A percentile compares a stretch with the other conserved stretches of the same genome.
phyloP scores from a whole-genome alignment of 2,113 vertebrate species.

The Pongo abelii region DNA sequence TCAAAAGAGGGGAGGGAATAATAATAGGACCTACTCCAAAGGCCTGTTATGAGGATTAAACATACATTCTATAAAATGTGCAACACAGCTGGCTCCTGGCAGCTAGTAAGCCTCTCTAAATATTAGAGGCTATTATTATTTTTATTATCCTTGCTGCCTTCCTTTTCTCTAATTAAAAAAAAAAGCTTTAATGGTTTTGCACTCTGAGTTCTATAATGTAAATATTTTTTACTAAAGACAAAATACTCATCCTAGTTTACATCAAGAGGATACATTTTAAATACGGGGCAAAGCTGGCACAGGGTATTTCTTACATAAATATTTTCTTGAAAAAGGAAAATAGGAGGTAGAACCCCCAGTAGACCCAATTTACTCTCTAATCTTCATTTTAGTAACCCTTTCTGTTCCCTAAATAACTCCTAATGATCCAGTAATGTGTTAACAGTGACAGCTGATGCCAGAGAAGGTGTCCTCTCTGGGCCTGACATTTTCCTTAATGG shows the following conservation, averaged over 20 bases:
- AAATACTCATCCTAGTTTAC: slow-evolving; percentile 33
- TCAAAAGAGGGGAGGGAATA: not conserved
- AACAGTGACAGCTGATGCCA: slow-evolving; percentile 20
- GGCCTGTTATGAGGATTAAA: not conserved
- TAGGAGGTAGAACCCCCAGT: not conserved
- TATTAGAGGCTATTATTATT: not conserved
- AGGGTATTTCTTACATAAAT: slow-evolving; percentile 38
- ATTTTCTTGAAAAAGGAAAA: slow-evolving; percentile 57
- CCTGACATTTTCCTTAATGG: slow-evolving; percentile 54
- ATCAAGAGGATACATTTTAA: slow-evolving; percentile 24
- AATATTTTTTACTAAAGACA: slow-evolving; percentile 25
- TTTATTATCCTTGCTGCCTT: slow-evolving; percentile 19
- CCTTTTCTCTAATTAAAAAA: slow-evolving; percentile 41
- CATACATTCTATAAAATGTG: not conserved
- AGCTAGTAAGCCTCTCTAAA: slow-evolving; percentile 37
- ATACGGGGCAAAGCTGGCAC: not conserved
- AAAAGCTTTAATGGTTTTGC: not conserved
- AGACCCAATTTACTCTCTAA: slow-evolving; percentile 13
- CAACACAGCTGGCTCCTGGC: slow-evolving; percentile 19
- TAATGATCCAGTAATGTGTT: not conserved
- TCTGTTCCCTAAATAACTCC: slow-evolving; percentile 18
- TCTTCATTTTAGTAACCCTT: slow-evolving; percentile 45
- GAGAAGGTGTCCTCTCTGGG: not conserved
- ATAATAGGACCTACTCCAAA: not conserved
- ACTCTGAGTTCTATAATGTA: slow-evolving; percentile 8